Evolutionary conservation across 2,113 vertebrate species (phyloP).

Genomic region (Eulacestoma nigropectus): DNA sequence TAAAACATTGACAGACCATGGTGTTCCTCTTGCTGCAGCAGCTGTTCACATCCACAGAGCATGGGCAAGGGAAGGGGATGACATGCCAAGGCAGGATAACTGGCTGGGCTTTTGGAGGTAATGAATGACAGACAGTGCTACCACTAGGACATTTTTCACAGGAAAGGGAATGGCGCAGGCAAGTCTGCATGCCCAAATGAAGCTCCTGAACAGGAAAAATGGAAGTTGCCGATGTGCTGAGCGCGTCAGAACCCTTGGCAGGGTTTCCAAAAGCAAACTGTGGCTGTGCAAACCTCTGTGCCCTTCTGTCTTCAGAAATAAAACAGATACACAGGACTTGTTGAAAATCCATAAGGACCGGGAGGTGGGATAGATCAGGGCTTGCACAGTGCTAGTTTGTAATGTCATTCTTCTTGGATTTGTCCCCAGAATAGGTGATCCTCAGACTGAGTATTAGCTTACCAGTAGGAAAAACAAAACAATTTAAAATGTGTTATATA

Average conservation of each 20-base stretch:
- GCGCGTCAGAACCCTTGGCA: background rate
- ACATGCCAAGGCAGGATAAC: background rate
- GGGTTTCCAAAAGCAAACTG: background rate
- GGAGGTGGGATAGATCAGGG: background rate
- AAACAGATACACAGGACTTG: background rate
- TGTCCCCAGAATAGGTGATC: background rate
- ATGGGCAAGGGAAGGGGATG: accelerated
- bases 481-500: background rate
- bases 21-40: background rate
- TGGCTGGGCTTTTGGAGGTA: background rate
- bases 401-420: background rate
- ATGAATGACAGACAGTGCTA: background rate
- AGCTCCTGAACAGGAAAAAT: background rate
- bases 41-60: background rate
- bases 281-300: background rate
- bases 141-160: background rate
- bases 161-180: background rate
- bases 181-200: background rate
- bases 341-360: background rate
- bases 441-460: background rate
- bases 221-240: background rate
- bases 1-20: background rate
- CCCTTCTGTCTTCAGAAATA: background rate
- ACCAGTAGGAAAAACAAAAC: background rate
- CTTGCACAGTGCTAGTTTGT: background rate